phyloP scores from a whole-genome alignment of 2,797 vertebrate species.

The Lagodon rhomboides region DNA sequence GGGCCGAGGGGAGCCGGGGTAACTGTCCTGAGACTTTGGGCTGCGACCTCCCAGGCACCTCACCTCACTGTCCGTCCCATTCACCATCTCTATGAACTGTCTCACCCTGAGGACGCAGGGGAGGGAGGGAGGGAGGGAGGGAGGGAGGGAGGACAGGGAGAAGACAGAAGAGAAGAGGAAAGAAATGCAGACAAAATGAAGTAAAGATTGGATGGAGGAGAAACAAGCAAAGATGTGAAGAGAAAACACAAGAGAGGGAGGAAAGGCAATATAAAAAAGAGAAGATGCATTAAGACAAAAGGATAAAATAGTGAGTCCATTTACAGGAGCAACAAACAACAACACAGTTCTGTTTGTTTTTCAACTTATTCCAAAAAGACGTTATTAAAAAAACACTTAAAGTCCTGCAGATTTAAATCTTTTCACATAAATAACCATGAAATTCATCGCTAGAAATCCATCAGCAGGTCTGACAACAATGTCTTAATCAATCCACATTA shows the following conservation, averaged over 20 bases:
- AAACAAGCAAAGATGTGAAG: background rate
- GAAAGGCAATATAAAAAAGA: background rate
- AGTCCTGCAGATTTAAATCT: background rate
- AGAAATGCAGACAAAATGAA: background rate
- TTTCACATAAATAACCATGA: no score
- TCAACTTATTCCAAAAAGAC: background rate
- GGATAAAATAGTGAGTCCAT: background rate
- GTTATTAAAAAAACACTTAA: background rate
- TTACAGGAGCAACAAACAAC: background rate
- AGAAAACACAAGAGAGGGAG: background rate
- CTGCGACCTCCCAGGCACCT: conserved; percentile 94
- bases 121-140: no score
- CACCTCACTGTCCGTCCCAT: conserved; percentile 97
- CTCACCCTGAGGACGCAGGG: conserved; percentile 87
- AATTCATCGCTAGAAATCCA: background rate
- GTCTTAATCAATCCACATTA: no score
- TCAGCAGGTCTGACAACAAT: background rate
- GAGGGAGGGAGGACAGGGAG: background rate
- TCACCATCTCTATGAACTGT: conserved; percentile 99
- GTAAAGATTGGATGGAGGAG: background rate
- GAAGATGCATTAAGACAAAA: background rate
- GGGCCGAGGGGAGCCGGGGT: conserved; percentile 92
- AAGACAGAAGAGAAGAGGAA: rapidly evolving
- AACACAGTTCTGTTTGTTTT: background rate
- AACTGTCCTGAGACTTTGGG: conserved; percentile 97